A percentile compares a stretch with the other conserved stretches of the same genome.
Conservation (phyloP, 1,140 invertebrate species). For the Parasteatoda tepidariorum region DNA sequence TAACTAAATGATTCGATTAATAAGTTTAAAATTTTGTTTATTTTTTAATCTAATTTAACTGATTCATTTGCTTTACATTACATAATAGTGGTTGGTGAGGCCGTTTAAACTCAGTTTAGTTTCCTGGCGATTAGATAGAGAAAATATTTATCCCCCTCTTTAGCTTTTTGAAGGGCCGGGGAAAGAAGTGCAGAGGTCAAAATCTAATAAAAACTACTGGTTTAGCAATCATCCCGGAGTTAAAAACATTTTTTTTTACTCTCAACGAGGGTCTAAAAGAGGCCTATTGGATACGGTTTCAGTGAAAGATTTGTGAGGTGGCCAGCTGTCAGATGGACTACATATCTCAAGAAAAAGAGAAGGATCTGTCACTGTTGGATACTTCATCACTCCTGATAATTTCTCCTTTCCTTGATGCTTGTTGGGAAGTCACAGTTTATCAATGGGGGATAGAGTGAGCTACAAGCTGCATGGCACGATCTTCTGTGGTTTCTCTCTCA, state of each 20-base stretch:
- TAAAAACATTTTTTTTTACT: neutral
- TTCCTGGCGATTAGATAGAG: too few species aligned
- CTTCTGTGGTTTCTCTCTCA: neutral
- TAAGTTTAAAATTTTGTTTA: too few species aligned
- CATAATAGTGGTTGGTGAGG: too few species aligned
- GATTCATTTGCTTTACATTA: too few species aligned
- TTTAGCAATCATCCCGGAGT: conserved; percentile 34
- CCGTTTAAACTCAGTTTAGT: too few species aligned
- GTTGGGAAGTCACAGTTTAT: conserved; percentile 29
- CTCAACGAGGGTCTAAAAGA: neutral
- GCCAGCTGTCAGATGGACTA: conserved; percentile 32
- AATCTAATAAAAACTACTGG: conserved; percentile 16
- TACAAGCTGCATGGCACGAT: neutral
- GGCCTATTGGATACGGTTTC: conserved; percentile 23
- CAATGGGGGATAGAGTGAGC: neutral
- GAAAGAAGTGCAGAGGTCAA: neutral
- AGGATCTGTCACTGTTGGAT: conserved; percentile 25
- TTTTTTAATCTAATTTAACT: too few species aligned
- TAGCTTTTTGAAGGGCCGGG: neutral
- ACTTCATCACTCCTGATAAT: conserved; percentile 52
- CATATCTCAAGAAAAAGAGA: conserved; percentile 27
- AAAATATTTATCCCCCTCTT: too few species aligned
- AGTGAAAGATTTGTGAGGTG: conserved; percentile 46
- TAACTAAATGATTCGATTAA: too few species aligned
- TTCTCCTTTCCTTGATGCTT: conserved; percentile 27